Evolutionary conservation across 2,113 vertebrate species (phyloP).

Genomic region (Penelope pileata): DNA sequence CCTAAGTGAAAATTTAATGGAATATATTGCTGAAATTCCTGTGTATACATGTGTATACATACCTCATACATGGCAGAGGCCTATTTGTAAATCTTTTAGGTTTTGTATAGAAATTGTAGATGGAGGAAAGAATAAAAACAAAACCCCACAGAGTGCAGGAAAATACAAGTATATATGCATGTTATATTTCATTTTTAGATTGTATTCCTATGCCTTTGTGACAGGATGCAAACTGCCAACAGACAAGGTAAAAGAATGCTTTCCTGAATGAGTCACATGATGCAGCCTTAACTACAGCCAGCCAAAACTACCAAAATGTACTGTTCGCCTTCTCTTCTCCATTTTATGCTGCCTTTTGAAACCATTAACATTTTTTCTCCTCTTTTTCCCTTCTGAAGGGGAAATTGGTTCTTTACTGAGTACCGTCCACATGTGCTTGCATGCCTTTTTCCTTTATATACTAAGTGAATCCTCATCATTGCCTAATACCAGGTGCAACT

Average conservation of each 20-base stretch:
- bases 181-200: background rate
- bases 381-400: background rate
- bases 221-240: background rate
- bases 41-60: background rate
- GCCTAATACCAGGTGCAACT: slow-evolving; percentile 1
- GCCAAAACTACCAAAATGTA: background rate
- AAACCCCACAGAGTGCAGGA: background rate
- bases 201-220: background rate
- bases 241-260: background rate
- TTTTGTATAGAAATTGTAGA: background rate
- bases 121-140: background rate
- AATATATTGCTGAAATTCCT: background rate
- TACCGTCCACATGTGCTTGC: background rate
- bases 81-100: background rate
- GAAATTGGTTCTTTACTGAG: background rate
- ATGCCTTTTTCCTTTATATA: background rate
- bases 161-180: background rate
- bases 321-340: background rate
- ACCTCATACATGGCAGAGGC: background rate
- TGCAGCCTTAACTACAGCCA: background rate
- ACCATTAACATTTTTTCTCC: background rate
- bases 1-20: background rate
- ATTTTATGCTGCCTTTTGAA: background rate
- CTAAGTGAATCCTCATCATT: background rate
- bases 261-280: background rate